phyloP scores from a whole-genome alignment of 2,888 invertebrate genomes.

The Eueremaeus valkanovi region DNA sequence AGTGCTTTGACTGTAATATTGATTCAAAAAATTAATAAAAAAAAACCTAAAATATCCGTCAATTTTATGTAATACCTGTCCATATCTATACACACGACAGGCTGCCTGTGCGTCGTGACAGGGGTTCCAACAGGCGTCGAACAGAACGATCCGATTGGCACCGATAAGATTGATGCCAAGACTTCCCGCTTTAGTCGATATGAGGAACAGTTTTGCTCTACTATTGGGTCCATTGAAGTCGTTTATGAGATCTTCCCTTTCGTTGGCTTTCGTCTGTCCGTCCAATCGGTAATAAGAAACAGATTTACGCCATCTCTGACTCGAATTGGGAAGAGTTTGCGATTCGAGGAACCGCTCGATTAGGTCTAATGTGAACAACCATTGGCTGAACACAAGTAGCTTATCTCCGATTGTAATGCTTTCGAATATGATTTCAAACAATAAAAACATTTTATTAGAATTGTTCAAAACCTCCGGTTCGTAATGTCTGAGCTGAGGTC shows the following conservation, averaged over 20 bases:
- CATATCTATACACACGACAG: constrained; percentile 94
- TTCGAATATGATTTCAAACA: constrained; percentile 85
- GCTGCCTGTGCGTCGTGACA: constrained; percentile 98
- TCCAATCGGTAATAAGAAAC: constrained; percentile 86
- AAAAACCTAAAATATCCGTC: background rate
- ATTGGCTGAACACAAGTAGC: constrained; percentile 90
- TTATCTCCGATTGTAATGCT: constrained; percentile 82
- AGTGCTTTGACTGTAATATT: constrained; percentile 85
- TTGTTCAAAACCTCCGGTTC: constrained; percentile 81
- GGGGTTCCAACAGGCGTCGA: constrained; percentile 99
- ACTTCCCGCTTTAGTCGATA: constrained; percentile 93
- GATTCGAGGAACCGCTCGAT: constrained; percentile 87
- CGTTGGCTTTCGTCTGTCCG: constrained; percentile 88
- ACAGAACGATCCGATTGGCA: constrained; percentile 92
- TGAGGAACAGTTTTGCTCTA: constrained; percentile 81
- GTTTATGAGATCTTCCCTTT: constrained; percentile 91
- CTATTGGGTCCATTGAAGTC: constrained; percentile 84
- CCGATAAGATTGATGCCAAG: constrained; percentile 95
- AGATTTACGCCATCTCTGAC: constrained; percentile 71
- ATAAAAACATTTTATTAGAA: constrained; percentile 89
- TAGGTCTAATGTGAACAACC: constrained; percentile 86
- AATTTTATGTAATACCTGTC: constrained; percentile 64
- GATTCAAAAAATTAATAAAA: background rate
- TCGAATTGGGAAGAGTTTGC: constrained; percentile 57
- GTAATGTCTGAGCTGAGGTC: constrained; percentile 57